Base-by-base conservation (phyloP, 2,113 vertebrate genomes). In the Entelurus aequoreus region DNA sequence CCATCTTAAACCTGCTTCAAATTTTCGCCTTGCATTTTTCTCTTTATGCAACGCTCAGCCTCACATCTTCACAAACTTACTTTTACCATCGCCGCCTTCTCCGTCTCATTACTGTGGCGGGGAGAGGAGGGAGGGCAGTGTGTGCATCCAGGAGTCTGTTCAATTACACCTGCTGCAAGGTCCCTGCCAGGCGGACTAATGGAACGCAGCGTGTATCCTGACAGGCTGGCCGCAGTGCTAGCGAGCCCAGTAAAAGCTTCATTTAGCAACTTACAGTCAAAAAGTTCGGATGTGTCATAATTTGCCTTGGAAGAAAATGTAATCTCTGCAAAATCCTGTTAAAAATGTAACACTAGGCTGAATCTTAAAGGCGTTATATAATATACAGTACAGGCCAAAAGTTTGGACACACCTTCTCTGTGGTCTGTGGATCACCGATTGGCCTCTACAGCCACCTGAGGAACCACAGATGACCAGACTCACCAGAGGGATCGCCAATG, bases 161-260 rank as follows among this genome's bases (percentile, higher is more conserved):
- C 87, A 90, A 91, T 91, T 90, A 90, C 88, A 91, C 87, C 90
- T 88, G 87, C 88, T 89, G 87, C 87, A 86, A 85, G 81, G 83
- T 83, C 72, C 88, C 86, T 82, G 87, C 88, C 86, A 88, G 67
- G 79, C 80, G 75, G 74, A 88, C 88, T 90, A 89, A 90, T 90
- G 88, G 88, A 87, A 89, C 86, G 54, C 88, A 89, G 89, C 88
- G 75, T 87, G 88, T 80, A 81, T 88, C 84, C 87, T 89, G 89
- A 89, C 88, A 90, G 82, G 73, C 83, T 60, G 81, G 85, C 81
- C 83, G 52, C 78, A 68, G 80, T 68, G 63, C 77, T 72, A 84
- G 86, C 84, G 81, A 75, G 83, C 69, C 75, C 68, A 60, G 79
- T 84, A 81, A 83, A 87, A 89, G 84, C 87, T 87, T 83, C 82